Conservation (phyloP, 2,113 vertebrate genomes). For the Typhlomys cinereus region DNA sequence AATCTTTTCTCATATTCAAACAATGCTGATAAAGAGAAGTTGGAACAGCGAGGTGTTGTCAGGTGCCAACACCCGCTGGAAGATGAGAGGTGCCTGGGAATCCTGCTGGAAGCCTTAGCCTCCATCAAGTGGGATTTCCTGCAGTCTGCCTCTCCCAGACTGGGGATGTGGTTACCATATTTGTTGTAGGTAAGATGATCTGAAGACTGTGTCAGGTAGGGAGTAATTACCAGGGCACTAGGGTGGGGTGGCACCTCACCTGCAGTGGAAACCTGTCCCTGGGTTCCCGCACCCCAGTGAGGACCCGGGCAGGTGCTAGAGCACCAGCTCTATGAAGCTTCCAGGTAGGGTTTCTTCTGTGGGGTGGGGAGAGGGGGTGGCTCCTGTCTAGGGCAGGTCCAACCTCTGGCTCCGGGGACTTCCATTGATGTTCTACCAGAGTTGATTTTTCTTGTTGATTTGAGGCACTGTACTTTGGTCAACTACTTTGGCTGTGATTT, state of each 20-base stretch:
- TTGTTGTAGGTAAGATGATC: constrained; percentile 75
- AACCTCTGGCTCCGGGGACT: neutral
- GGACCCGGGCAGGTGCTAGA: neutral
- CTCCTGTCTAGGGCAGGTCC: neutral
- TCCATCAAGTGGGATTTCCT: constrained; percentile 73
- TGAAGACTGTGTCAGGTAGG: constrained; percentile 73
- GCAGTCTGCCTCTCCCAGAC: constrained; percentile 2
- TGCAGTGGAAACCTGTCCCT: neutral
- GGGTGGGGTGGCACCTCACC: neutral
- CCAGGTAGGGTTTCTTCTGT: neutral
- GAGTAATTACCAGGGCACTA: constrained; percentile 69
- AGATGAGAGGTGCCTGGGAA: constrained; percentile 32
- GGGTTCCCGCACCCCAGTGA: neutral
- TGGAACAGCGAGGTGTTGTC: constrained; percentile 52
- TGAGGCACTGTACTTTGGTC: neutral
- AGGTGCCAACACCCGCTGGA: neutral
- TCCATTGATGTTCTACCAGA: neutral
- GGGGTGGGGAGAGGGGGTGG: no score
- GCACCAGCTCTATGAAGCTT: neutral
- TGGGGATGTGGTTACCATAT: constrained; percentile 71
- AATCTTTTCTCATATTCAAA: constrained; percentile 78
- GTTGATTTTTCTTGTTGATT: neutral
- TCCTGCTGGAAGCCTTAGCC: neutral
- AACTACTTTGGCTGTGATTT: neutral
- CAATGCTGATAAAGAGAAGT: constrained; percentile 24